phyloP scores from a whole-genome alignment of 2,888 invertebrate genomes.

The Ceramica pisi region DNA sequence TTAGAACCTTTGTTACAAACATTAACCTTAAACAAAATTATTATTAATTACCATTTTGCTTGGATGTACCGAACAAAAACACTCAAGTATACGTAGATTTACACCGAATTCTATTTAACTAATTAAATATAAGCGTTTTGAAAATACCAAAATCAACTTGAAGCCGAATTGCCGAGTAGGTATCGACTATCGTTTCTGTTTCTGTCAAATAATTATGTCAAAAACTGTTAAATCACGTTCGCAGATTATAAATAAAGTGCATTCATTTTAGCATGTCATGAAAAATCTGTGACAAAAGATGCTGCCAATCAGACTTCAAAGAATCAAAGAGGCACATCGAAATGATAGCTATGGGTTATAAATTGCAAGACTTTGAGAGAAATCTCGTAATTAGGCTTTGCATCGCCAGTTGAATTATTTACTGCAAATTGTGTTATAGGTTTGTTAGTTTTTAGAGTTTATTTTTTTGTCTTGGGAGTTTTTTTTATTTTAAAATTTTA shows the following conservation, averaged over 20 bases:
- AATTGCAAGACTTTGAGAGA: no score
- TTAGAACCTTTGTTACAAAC: constrained; percentile 13
- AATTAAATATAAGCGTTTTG: constrained; percentile 9
- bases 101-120: neutral
- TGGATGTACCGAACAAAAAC: constrained; percentile 5
- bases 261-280: neutral
- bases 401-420: no score
- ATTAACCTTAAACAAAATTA: constrained; percentile 27
- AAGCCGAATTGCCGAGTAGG: constrained; percentile 43
- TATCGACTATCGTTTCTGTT: no score
- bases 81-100: constrained; percentile 11
- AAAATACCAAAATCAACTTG: constrained; percentile 20
- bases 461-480: no score
- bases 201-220: constrained; percentile 59
- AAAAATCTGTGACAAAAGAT: no score
- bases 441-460: no score
- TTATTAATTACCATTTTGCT: constrained; percentile 64
- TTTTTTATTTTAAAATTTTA: no score
- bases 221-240: constrained; percentile 70
- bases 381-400: no score
- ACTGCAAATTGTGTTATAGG: no score
- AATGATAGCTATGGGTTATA: no score
- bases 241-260: constrained; percentile 37
- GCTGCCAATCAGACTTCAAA: no score
- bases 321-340: no score